Base-by-base conservation (phyloP, 1,140 invertebrate species). In the Octopus sinensis region DNA sequence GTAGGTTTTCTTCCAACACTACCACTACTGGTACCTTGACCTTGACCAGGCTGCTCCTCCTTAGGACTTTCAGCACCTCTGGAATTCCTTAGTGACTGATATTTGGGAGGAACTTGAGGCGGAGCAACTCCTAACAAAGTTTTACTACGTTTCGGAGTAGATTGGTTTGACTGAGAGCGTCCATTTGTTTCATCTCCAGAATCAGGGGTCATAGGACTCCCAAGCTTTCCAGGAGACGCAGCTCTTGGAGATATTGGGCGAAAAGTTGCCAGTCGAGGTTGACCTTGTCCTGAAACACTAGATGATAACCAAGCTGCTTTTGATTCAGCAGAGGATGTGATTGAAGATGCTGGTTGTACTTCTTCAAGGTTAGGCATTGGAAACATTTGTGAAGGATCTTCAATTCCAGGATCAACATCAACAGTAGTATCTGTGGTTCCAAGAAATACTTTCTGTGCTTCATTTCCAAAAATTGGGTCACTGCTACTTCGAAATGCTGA, bases 401-500 rank as follows among this genome's bases (percentile, higher is more conserved):
- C 53, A 23, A 68, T 7, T 30, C 43, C 52, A 53, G 54, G 53
- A 54, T 68, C 79, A 62, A 56, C 62, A 23, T 79, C 62, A 17
- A 54, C 62, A 53, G 77, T 7, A 52, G 77, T 53, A 53, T 53
- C 54, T 53, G 77, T 53, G 56, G 83, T 83, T 13, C 85, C 82
- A 52, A 84, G 84, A 79, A 83, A 85, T 76, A 71, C 76, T 79
- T 53, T 43, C 52, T 83, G 43, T 81, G 79, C 43, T 23, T 56
- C 62, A 79, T 56, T 79, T n/a, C 62, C 76, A 68, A 86, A 83
- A 77, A 86, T 87, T 52, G 85, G 83, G 71, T 88, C 87, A 75
- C 85, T 85, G 80, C 86, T 86, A 54, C 84, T 85, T 78, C 86
- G 86, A 75, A 88, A 82, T 43, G 87, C 87, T 13, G 81, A 76